Base-by-base conservation (phyloP, 2,113 vertebrate species). In the Ictalurus punctatus region DNA sequence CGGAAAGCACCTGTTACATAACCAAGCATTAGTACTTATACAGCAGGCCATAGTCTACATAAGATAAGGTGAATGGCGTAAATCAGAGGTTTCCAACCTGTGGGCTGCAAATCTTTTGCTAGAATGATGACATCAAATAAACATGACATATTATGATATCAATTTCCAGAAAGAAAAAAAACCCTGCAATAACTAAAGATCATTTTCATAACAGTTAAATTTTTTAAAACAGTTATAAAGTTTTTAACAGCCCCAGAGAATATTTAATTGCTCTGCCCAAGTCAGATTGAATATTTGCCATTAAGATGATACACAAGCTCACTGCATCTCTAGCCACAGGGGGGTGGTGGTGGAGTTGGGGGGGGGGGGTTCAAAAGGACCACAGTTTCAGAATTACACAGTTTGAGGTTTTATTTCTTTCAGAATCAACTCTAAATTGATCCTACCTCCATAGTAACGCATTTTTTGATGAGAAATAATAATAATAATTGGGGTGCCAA, bases 11-110 rank as follows among this genome's bases (percentile, higher is more conserved):
- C 58, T 63, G 85, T 86, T 86, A 79, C 30, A 79, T 79, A 79
- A 79, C 58, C 23, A 65, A 30, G 74, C 73, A 86, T 65, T 58
- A 63, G 63, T 86, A 86, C 85, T 59, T 61, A 79, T 61, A 78
- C n/a, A 65, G 59, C 74, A 52, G 86, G 65, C 25, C 65, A 61
- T 83, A 83, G 80, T 58, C 56, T 83, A 81, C 52, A 54, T 54
- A 81, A 58, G 79, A 81, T 81, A 59, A 61, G 40, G n/a, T 23
- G 7, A 58, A 59, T 21, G 21, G 17, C 48, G 54, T 79, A 52
- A 54, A 52, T 78, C 40, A 48, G 30, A 37, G 69, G 69, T 73
- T 73, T 76, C 48, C 25, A n/a, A 76, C 48, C n/a, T 82, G 17
- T 82, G 17, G 52, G n/a, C 52, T 6, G 17, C 16, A 56, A 58